Conservation (phyloP, 92 coral and sea anemone genomes). For the Porites divaricata region DNA sequence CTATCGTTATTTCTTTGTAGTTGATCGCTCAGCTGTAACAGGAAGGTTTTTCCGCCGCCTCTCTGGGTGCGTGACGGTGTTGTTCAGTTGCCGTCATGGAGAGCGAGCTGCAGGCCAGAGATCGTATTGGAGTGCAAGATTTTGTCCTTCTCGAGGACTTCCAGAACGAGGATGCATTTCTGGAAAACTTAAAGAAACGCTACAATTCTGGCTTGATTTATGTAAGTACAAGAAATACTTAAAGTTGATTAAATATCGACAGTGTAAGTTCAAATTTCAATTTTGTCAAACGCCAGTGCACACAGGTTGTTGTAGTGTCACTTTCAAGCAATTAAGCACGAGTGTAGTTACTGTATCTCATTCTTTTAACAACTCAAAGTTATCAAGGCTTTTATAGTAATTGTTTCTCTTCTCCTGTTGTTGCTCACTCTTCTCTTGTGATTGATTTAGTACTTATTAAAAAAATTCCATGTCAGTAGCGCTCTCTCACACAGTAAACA, state of each 20-base stretch:
- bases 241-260: neutral
- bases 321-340: conserved; percentile 15
- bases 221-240: conserved; percentile 66
- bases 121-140: conserved; percentile 96
- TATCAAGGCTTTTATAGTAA: no score
- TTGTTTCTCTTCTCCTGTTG: no score
- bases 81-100: conserved; percentile 68
- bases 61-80: conserved; percentile 5
- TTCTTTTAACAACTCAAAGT: no score
- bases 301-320: neutral
- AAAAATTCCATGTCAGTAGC: no score
- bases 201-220: conserved; percentile 93
- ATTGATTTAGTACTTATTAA: no score
- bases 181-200: conserved; percentile 92
- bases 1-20: conserved; percentile 4
- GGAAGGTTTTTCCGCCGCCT: neutral
- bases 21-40: conserved; percentile 18
- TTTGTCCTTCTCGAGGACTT: conserved; percentile 96
- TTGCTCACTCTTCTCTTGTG: no score
- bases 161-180: conserved; percentile 89
- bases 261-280: neutral
- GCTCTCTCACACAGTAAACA: no score
- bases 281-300: neutral
- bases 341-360: neutral
- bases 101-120: conserved; percentile 92